Evolutionary conservation across 1,140 invertebrate genomes (phyloP), one percentile per base, ranked within the genome.

Genomic region (Metaphire vulgaris): DNA sequence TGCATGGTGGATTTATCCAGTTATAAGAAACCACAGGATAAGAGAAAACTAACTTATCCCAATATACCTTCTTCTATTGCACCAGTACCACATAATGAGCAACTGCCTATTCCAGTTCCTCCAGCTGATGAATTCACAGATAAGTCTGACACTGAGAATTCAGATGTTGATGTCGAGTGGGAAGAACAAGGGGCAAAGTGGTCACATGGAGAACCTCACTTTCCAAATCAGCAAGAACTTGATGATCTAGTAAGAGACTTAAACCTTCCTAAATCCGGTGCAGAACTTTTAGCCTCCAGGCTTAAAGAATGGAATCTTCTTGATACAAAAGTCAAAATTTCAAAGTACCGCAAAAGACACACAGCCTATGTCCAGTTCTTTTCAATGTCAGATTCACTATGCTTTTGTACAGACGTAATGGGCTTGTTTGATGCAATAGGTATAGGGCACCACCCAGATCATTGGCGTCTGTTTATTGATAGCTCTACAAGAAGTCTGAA

Each of bases 191-290:
- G 21, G 21, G 41, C 6, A 56, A 21, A 6, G 41, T 56, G 6
- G 6, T 56, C 41, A 56, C 41, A 21, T 56, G 41, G 41, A 56
- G 41, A 78, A 75, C 76, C 65, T 73, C 66, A 41, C 64, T 30
- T 72, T 34, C 56, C 78, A 6, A 79, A 32, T 71, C 73, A 78
- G 28, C 30, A 72, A 32, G 72, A 64, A 70, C 72, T 79, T 34
- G 74, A 68, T 75, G 76, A 79, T 78, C 69, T 79, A 30, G 32
- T 78, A 1, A 65, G 56, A 74, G 78, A 79, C 56, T 67, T 79
- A 14, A 34, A 74, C 68, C 69, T 79, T 34, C 56, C 73, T 32
- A 79, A 79, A 76, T 33, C 41, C 31, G 66, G 16, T 30, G 77
- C 78, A 67, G 76, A 79, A 69, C 67, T 79, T 31, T 74, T 79